Percentiles rank a stretch among this genome's conserved stretches.
These are phyloP conservation scores for Cisticola juncidis DNA, from an alignment of 2,113 vertebrate genomes.

Conservation along the genomic window DNA sequence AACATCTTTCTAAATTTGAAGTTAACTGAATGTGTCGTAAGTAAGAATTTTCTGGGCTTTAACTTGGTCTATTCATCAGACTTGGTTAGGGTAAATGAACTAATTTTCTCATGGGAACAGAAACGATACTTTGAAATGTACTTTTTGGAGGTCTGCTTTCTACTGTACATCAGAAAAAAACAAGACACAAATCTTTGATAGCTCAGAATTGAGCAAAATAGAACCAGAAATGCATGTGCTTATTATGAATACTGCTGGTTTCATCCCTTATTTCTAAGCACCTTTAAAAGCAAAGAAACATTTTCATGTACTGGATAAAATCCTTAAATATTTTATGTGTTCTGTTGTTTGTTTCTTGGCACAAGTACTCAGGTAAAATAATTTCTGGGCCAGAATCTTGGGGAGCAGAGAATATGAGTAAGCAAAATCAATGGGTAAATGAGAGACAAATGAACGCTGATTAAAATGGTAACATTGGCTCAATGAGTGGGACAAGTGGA, in stretches of 20 bases:
- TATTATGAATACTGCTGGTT: neutral
- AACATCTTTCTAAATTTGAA: neutral
- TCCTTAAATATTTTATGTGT: neutral
- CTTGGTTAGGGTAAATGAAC: neutral
- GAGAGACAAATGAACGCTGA: neutral
- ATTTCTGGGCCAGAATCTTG: neutral
- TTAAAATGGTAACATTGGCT: neutral
- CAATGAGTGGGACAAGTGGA: neutral
- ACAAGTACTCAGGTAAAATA: neutral
- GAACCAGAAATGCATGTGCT: neutral
- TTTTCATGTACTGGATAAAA: neutral
- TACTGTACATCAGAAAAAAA: neutral
- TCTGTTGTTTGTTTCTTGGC: neutral
- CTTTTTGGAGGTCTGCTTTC: neutral
- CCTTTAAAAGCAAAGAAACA: neutral
- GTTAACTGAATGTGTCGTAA: neutral
- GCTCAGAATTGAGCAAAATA: neutral
- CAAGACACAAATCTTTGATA: neutral
- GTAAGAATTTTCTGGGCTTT: neutral
- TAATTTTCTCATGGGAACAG: neutral
- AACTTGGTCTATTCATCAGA: neutral
- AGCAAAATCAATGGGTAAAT: neutral
- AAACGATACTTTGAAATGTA: neutral
- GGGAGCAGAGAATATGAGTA: neutral
- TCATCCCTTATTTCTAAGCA: neutral